Evolutionary conservation across 2,888 invertebrate species (phyloP).

Genomic region (Lasioglossum oenotherae): DNA sequence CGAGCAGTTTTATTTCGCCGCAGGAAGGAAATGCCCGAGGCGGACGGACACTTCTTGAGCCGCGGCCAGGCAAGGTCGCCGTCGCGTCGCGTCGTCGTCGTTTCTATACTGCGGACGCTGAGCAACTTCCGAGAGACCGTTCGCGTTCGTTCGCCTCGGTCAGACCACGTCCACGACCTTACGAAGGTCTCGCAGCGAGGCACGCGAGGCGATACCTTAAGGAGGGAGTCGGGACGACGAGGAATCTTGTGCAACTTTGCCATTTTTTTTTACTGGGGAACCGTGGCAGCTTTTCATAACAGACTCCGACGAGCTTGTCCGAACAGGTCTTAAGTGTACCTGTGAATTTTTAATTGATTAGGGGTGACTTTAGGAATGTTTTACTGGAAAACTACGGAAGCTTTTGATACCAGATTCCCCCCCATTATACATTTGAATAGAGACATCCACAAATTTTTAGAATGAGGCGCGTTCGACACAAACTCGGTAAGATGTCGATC

Average conservation of each 20-base stretch:
- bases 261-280: background rate
- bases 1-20: constrained; percentile 78
- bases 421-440: background rate
- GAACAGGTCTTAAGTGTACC: background rate
- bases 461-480: background rate
- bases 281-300: background rate
- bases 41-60: constrained; percentile 73
- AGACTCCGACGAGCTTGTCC: background rate
- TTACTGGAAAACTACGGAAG: background rate
- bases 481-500: background rate
- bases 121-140: background rate
- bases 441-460: background rate
- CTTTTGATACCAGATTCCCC: background rate
- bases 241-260: background rate
- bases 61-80: constrained; percentile 80
- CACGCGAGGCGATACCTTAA: constrained; percentile 3
- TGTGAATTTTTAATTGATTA: background rate
- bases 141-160: constrained; percentile 19
- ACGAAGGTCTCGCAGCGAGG: constrained; percentile 1
- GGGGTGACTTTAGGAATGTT: background rate
- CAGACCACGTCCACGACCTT: background rate
- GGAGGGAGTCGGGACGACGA: background rate
- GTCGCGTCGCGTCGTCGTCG: constrained; percentile 59
- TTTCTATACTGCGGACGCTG: constrained; percentile 28
- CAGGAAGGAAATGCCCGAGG: constrained; percentile 77